Evolutionary conservation across 2,797 vertebrate species (phyloP).

Genomic region (Neopelma chrysocephalum): DNA sequence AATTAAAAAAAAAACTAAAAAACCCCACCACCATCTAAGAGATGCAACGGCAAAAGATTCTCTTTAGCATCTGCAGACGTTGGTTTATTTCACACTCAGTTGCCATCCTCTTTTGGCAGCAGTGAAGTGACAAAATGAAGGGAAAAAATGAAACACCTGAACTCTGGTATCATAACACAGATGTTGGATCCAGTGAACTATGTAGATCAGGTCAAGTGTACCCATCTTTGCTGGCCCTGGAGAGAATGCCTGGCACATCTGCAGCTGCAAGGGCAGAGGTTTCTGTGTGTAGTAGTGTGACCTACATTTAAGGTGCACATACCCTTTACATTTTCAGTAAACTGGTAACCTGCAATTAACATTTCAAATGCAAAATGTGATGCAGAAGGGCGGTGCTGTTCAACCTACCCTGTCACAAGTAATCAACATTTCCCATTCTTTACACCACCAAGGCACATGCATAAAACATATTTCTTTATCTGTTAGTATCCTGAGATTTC

Average conservation of each 20-base stretch:
- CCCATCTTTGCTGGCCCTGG: neutral
- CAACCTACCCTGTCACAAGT: slow-evolving; percentile 28
- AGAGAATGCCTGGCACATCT: neutral
- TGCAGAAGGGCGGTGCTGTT: neutral
- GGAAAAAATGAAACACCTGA: neutral
- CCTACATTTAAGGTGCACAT: neutral
- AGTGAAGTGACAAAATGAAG: neutral
- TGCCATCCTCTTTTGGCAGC: neutral
- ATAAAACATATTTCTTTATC: slow-evolving; percentile 23
- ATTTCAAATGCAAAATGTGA: slow-evolving; percentile 33
- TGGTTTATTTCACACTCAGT: neutral
- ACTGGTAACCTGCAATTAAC: slow-evolving; percentile 25
- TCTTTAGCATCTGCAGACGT: neutral
- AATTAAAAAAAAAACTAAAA: neutral
- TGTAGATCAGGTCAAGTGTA: neutral
- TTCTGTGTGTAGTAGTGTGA: neutral
- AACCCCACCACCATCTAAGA: neutral
- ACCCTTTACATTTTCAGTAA: neutral
- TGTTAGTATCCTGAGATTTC: neutral
- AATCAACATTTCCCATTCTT: neutral
- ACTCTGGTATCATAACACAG: neutral
- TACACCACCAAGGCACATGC: neutral
- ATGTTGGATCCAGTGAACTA: neutral
- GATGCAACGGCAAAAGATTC: neutral
- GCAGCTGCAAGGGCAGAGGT: slow-evolving; percentile 10